Percentiles rank a stretch among this genome's conserved stretches.
Evolutionary conservation across 2,888 invertebrate genomes (phyloP).

Genomic region (Tribolium freemani): DNA sequence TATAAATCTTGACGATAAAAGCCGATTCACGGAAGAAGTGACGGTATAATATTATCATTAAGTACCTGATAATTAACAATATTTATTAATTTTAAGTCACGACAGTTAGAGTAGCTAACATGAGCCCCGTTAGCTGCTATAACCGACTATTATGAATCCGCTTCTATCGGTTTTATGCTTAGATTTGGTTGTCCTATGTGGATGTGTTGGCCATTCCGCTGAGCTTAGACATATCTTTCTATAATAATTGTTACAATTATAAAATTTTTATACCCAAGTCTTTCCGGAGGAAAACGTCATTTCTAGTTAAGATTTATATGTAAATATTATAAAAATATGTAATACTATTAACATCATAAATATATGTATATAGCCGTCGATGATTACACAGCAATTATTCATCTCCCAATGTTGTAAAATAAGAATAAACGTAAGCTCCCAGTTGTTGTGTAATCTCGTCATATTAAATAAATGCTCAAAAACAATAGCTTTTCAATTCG

Average conservation of each 20-base stretch:
- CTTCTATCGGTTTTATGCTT: conserved; percentile 30
- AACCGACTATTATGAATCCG: conserved; percentile 22
- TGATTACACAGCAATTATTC: conserved; percentile 33
- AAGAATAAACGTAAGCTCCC: conserved; percentile 23
- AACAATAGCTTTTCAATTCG: conserved; percentile 9
- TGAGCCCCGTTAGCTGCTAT: conserved; percentile 39
- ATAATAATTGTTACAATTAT: conserved; percentile 27
- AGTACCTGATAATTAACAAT: conserved; percentile 52
- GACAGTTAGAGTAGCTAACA: conserved; percentile 30
- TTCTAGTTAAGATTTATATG: conserved; percentile 31
- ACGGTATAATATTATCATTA: conserved; percentile 73
- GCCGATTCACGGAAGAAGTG: conserved; percentile 85
- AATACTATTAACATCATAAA: conserved; percentile 15
- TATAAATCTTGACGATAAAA: conserved; percentile 85
- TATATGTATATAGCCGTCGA: conserved; percentile 23
- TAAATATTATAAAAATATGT: conserved; percentile 30
- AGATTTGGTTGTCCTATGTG: conserved; percentile 27
- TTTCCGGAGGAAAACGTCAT: conserved; percentile 33
- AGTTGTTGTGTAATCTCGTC: conserved; percentile 39
- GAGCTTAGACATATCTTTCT: conserved; percentile 42
- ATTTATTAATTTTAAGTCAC: conserved; percentile 19
- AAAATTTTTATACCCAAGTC: conserved; percentile 43
- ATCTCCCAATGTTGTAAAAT: conserved; percentile 20
- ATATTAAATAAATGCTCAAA: conserved; percentile 35
- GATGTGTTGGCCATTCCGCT: conserved; percentile 34